Conservation (phyloP, 30 jellyfish, hydroid and myxozoan species). For the Turritopsis rubra region DNA sequence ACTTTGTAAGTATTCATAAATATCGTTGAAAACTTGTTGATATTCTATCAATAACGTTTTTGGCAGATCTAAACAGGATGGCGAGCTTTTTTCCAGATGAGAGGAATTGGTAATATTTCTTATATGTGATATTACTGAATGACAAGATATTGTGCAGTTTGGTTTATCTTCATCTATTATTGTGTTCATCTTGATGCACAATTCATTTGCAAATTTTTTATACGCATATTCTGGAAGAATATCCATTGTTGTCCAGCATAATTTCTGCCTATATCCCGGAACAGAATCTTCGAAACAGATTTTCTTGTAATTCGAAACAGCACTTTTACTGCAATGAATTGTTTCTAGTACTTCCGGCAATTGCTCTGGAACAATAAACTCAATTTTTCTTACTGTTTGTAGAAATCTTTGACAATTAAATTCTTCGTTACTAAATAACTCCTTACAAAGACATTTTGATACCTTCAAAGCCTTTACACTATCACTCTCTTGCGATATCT, state of each 20-base stretch:
- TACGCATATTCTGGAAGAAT: slow-evolving; percentile 1
- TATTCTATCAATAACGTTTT: not conserved
- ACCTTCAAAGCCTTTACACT: not conserved
- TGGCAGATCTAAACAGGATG: not conserved
- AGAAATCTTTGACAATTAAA: not conserved
- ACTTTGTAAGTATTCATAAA: not conserved
- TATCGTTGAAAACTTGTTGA: not conserved
- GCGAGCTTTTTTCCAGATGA: not conserved
- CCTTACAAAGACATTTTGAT: not conserved
- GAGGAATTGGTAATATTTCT: not conserved
- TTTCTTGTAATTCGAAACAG: slow-evolving; percentile 30
- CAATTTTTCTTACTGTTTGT: not conserved
- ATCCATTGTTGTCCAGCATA: slow-evolving; percentile 14
- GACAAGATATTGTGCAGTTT: not conserved
- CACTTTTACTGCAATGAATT: not conserved
- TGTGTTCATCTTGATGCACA: not conserved
- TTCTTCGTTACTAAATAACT: not conserved
- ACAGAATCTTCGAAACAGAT: slow-evolving; percentile 13
- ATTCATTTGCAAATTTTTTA: not conserved
- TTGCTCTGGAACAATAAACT: not conserved
- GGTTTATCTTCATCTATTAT: not conserved
- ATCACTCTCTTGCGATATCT: not conserved
- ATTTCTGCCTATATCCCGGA: no score
- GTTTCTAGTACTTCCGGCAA: not conserved
- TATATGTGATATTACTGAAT: not conserved